Percentiles rank a stretch among this genome's conserved stretches.
Conservation (phyloP, 2,113 vertebrate species). For the Tonatia bakeri region DNA sequence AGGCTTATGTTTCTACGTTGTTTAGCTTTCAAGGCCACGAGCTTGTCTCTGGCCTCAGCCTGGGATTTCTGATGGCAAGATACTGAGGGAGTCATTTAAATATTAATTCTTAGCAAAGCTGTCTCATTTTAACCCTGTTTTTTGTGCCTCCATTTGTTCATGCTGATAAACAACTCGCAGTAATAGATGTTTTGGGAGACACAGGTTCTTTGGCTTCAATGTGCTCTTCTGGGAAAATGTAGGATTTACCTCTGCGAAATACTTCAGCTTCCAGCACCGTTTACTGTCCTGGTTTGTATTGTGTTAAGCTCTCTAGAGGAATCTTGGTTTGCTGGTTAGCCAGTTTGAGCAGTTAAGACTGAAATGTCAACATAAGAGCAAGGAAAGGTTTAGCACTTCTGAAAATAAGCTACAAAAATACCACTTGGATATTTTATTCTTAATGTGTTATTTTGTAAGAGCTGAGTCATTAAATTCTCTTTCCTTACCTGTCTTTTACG, state of each 20-base stretch:
- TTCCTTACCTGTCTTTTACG: neutral
- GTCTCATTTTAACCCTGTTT: neutral
- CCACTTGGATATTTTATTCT: constrained; percentile 8
- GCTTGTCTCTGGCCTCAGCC: neutral
- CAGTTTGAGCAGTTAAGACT: neutral
- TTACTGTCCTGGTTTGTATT: neutral
- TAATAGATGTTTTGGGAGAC: neutral
- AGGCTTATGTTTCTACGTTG: neutral
- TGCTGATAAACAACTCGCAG: neutral
- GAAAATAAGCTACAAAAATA: neutral
- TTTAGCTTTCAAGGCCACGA: constrained; percentile 35
- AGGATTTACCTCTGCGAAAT: neutral
- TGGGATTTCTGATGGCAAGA: constrained; percentile 7
- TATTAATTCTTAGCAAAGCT: constrained; percentile 34
- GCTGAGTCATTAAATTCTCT: neutral
- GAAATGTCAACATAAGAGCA: neutral
- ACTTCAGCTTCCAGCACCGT: neutral
- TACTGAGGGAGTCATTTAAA: constrained; percentile 22
- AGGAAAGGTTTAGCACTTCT: neutral
- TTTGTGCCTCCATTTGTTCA: neutral
- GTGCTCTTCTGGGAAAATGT: neutral
- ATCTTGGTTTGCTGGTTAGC: neutral
- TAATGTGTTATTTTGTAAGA: neutral
- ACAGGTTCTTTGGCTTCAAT: neutral
- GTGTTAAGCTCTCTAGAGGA: neutral